Base-by-base conservation (phyloP, 2,113 vertebrate species). In the Caranx ignobilis region DNA sequence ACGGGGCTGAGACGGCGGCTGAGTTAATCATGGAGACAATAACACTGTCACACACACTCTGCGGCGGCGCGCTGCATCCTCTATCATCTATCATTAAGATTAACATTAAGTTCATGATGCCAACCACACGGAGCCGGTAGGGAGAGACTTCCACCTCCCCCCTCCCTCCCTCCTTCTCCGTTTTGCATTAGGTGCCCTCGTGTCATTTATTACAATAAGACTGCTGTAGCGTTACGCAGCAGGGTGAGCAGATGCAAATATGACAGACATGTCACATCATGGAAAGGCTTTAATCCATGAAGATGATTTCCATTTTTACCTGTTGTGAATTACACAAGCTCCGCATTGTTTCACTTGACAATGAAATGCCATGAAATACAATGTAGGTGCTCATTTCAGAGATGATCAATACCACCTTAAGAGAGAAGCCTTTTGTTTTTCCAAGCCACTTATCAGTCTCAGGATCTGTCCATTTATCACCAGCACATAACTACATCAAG, bases 1-100 rank as follows among this genome's bases (percentile, higher is more conserved):
- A 86, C 69, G 83, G 80, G 77, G 71, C 34, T 48, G 63, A 68
- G 81, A 83, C 72, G 15, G 52, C 63, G 71, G 74, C 26, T 55
- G 82, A 91, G 86, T 94, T 93, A 88, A 91, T 93, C 91, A 90
- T 18, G 50, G 70, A 82, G 82, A 92, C 88, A 91, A 89, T 90
- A 90, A 91, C 86, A 74, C 86, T 91, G 87, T 91, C 84, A 90
- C 88, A 81, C 76, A 86, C 82, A 79, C 81, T 72, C 73, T 54
- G 80, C 70, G 71, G 83, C 31, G 15, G 78, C 79, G 84, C 54
- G 19, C 70, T 56, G 82, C 64, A 85, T 84, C 79, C 69, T 88
- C 71, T 37, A 87, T 90, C 89, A 90, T 92, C 84, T 84, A 73
- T 92, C 91, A 92, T 92, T 89, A 92, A 87, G 86, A 91, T 89